Base-by-base conservation (phyloP, 2,888 invertebrate species). In the Drosophila mercatorum region DNA sequence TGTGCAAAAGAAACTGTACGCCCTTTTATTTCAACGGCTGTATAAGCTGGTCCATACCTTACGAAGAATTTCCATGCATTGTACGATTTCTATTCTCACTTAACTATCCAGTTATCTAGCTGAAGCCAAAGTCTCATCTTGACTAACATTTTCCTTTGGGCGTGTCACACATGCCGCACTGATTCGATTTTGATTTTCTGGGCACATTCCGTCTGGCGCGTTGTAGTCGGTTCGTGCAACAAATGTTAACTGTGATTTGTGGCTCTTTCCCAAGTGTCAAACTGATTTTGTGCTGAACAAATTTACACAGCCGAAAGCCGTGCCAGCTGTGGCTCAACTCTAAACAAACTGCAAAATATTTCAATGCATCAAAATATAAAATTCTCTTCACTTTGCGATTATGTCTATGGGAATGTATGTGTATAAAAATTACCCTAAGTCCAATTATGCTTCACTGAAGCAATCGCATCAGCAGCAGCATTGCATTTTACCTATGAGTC, bases 191-290 rank as follows among this genome's bases (percentile, higher is more conserved):
- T 80, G 78, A 80, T 78, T 76, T 80, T 80, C 80, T 76, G 57
- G 47, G 68, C 78, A 76, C 77, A 80, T 80, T 72, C 63, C 69
- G 78, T 72, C 68, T 72, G 68, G 52, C 40, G 63, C 41, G 55
- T 68, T 49, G 68, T 68, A 36, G 47, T 38, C 47, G 67, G 66
- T 72, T 75, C 76, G 78, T 78, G 80, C 78, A 77, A 64, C 77
- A 80, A 79, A 77, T 80, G 73, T 80, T 77, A 77, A 77, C 79
- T 71, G 81, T 80, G 79, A 80, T 81, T 81, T 80, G 79, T 80
- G 81, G 81, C 78, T 81, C 75, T 80, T 80, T 63, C 44, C 72
- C 67, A 81, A 81, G 81, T 81, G 80, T 81, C 75, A 78, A 78
- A 75, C 67, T 78, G 79, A 75, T 78, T 80, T 75, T 68, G 57